Evolutionary conservation across 2,797 vertebrate species (phyloP), one percentile per base, ranked within the genome.

Genomic region (Darevskia mixta): DNA sequence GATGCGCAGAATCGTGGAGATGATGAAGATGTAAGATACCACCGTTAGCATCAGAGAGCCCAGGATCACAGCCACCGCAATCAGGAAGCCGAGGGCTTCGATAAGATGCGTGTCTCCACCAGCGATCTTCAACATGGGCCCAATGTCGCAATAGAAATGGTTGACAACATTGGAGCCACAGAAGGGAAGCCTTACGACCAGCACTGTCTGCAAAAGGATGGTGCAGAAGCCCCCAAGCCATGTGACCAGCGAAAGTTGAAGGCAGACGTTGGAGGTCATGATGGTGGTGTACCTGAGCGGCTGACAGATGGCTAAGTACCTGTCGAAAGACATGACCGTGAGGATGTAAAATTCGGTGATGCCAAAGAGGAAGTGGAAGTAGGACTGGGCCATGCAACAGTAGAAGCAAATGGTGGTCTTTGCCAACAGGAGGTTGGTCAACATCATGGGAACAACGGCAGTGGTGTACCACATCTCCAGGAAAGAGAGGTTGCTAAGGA

Each of bases 401-500:
- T 71, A 81, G 61, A 88, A 88, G n/a, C 77, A 83, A 69, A 86
- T 88, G 43, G 69, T 86, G 29, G 72, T 86, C 32, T 88, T 88
- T 4, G 71, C 82, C 79, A 64, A 90, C 45, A 23, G 64, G 29
- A 88, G 71, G 61, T 83, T 85, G 55, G 80, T 9, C 45, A 88
- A 29, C 67, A 89, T 72, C 23, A 86, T 90, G 58, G 90, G 92
- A 45, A 90, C 79, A 1, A 83, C 77, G 3, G 81, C 69, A 13
- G 90, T 88, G n/a, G 87, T 91, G 18, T 85, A 87, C 15, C 79
- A 72, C 29, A 91, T 58, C n/a, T 92, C 84, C 7, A 76, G 75
- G 81, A 92, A 79, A 5, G 82, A 90, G 25, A 92, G 78, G 17
- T 89, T 82, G 35, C 87, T 89, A 3, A 93, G 88, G 17, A 88